These are phyloP conservation scores for Cinclus cinclus DNA, from an alignment of 2,113 vertebrate species.

Conservation along the genomic window DNA sequence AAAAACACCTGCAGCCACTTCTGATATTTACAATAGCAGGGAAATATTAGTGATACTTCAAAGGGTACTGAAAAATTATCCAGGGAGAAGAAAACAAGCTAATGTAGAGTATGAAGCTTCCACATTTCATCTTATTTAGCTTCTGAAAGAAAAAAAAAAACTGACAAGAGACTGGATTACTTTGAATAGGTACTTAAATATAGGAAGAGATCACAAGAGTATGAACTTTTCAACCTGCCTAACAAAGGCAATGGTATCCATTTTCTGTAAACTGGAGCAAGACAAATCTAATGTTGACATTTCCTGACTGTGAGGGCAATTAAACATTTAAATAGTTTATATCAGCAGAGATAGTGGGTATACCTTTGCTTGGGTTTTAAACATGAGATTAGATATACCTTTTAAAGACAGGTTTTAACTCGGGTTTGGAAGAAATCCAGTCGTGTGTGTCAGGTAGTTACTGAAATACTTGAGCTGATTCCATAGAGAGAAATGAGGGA, in stretches of 20 bases:
- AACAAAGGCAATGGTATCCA: not conserved
- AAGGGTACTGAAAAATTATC: not conserved
- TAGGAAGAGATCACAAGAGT: not conserved
- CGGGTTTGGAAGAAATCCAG: not conserved
- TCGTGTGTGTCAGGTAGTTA: not conserved
- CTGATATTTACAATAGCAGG: not conserved
- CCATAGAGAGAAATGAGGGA: not conserved
- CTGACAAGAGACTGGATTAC: not conserved
- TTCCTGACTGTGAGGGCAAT: not conserved
- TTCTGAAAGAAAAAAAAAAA: not conserved
- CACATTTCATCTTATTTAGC: not conserved
- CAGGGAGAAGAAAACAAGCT: not conserved
- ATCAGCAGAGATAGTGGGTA: not conserved
- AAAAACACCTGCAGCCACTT: not conserved
- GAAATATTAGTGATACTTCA: not conserved
- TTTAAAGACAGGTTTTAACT: not conserved
- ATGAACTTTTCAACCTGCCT: not conserved
- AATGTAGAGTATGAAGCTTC: not conserved
- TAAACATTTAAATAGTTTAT: slow-evolving; percentile 22
- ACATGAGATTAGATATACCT: not conserved
- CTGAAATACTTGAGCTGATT: not conserved
- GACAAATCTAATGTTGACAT: slow-evolving; percentile 1
- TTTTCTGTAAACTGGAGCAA: not conserved
- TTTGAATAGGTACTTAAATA: not conserved
- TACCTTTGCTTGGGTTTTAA: not conserved